These are phyloP conservation scores for Gobionotothen gibberifrons DNA, from an alignment of 2,797 vertebrate genomes.

Conservation along the genomic window DNA sequence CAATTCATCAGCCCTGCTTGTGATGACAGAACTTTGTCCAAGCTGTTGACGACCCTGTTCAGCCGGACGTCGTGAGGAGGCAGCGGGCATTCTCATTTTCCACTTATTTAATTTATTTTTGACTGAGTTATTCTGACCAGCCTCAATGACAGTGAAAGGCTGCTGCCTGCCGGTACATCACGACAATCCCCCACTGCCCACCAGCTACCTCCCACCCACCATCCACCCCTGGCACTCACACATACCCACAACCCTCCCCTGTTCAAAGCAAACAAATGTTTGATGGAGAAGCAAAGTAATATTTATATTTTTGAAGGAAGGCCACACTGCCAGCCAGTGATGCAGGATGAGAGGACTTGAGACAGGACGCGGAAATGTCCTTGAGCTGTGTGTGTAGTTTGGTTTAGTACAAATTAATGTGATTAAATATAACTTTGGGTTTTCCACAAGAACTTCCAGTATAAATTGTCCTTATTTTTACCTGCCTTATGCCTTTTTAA, in stretches of 20 bases:
- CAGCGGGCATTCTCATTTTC: conserved; percentile 23
- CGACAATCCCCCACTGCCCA: background rate
- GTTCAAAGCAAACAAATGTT: conserved; percentile 38
- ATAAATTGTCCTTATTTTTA: background rate
- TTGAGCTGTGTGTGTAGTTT: conserved; percentile 20
- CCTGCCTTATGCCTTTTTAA: background rate
- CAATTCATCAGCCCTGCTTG: conserved; percentile 8
- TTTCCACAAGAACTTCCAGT: conserved; percentile 6
- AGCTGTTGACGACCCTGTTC: conserved; percentile 27
- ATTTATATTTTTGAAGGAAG: conserved; percentile 71
- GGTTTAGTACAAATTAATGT: conserved; percentile 6
- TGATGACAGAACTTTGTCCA: conserved; percentile 15
- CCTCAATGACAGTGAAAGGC: conserved; percentile 33
- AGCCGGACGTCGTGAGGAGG: conserved; percentile 18
- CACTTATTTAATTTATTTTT: conserved; percentile 39
- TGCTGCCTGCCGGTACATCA: conserved; percentile 48
- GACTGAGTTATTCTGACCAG: conserved; percentile 59
- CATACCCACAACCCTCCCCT: background rate
- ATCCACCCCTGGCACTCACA: conserved; percentile 12
- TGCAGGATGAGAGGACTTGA: conserved; percentile 39
- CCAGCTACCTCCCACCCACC: background rate
- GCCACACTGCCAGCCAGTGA: conserved; percentile 27
- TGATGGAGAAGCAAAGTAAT: conserved; percentile 41
- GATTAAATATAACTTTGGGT: background rate
- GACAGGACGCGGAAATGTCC: conserved; percentile 40